A percentile compares a stretch with the other conserved stretches of the same genome.
phyloP scores from a whole-genome alignment of 1,140 invertebrate species.

The Euura lappo region DNA sequence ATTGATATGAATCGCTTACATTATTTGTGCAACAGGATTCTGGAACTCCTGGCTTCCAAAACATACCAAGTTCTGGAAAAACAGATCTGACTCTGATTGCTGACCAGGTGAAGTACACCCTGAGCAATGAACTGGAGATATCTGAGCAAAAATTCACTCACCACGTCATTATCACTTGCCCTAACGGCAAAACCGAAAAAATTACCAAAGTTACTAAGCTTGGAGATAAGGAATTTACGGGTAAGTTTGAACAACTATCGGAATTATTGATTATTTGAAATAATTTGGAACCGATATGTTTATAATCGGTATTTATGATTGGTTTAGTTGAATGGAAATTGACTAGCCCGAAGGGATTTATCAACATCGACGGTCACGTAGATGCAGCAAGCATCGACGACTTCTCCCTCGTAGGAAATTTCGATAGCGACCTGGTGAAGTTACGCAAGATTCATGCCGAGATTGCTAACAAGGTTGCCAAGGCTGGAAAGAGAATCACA shows the following conservation, averaged over 20 bases:
- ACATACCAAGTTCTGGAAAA: conserved; percentile 33
- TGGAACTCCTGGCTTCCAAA: not conserved
- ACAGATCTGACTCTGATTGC: conserved; percentile 51
- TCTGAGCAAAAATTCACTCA: conserved; percentile 30
- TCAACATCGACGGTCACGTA: conserved; percentile 58
- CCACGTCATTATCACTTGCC: conserved; percentile 54
- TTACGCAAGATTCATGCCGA: conserved; percentile 71
- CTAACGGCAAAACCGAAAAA: conserved; percentile 60
- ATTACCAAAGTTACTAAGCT: conserved; percentile 61
- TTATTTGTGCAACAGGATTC: not conserved
- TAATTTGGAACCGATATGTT: not conserved
- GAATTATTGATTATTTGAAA: not conserved
- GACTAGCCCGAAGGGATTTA: conserved; percentile 49
- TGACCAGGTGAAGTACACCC: conserved; percentile 61
- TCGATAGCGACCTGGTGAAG: conserved; percentile 71
- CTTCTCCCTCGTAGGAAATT: conserved; percentile 65
- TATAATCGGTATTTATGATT: not conserved
- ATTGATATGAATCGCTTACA: too few relatives aligned
- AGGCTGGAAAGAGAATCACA: conserved; percentile 66
- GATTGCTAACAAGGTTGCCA: conserved; percentile 65
- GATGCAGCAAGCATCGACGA: conserved; percentile 69
- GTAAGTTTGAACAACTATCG: conserved; percentile 42
- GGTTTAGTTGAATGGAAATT: conserved; percentile 46
- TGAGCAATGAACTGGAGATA: conserved; percentile 56
- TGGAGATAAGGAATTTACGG: conserved; percentile 63